Conservation (phyloP, 2,113 vertebrate genomes). For the Lycaon pictus region DNA sequence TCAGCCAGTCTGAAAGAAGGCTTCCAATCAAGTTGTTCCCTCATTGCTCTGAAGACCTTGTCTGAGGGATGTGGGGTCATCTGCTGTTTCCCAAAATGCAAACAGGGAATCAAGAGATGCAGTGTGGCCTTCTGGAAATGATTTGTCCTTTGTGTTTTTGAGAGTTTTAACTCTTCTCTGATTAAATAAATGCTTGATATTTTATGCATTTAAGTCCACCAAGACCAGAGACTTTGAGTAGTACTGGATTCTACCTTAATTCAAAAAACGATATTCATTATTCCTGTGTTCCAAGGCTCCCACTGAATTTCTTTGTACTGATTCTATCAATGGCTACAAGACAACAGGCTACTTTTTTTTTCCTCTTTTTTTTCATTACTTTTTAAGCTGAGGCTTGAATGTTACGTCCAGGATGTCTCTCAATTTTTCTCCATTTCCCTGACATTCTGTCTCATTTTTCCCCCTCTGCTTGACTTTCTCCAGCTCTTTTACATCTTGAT, state of each 20-base stretch:
- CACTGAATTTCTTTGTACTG: neutral
- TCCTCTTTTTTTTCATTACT: neutral
- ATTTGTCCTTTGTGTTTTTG: slow-evolving; percentile 14
- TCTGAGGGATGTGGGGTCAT: neutral
- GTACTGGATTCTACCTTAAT: neutral
- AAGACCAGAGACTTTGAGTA: neutral
- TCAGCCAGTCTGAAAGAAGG: neutral
- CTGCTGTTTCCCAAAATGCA: neutral
- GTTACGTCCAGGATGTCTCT: neutral
- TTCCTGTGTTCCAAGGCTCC: neutral
- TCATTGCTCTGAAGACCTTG: neutral
- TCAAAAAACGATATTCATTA: neutral
- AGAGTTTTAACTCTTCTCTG: slow-evolving; percentile 8
- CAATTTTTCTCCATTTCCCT: neutral
- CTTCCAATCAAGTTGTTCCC: neutral
- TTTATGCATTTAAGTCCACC: neutral
- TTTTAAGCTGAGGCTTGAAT: neutral
- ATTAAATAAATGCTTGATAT: neutral
- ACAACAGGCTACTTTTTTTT: neutral
- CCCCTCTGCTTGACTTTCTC: neutral
- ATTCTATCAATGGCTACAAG: neutral
- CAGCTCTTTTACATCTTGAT: neutral
- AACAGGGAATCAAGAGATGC: neutral
- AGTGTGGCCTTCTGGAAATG: neutral
- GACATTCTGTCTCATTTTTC: neutral